A percentile compares a stretch with the other conserved stretches of the same genome.
These are phyloP conservation scores for Sebastes alutus DNA, from an alignment of 2,797 vertebrate genomes.

Conservation along the genomic window DNA sequence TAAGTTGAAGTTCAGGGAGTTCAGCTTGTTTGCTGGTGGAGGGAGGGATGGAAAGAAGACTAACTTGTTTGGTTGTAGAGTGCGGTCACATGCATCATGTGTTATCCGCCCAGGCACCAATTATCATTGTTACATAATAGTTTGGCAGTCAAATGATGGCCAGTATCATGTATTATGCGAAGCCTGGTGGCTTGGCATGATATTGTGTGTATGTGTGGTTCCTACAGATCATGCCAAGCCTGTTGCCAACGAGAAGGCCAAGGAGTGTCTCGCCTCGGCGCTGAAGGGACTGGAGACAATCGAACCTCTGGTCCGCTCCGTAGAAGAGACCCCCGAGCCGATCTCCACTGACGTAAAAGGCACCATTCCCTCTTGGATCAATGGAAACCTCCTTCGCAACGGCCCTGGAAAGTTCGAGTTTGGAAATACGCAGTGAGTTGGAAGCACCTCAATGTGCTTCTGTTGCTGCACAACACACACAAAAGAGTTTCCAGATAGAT, in stretches of 20 bases:
- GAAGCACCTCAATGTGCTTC: neutral
- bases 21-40: neutral
- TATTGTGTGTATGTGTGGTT: neutral
- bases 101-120: neutral
- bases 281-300: slow-evolving; percentile 82
- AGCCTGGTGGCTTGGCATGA: neutral
- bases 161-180: no score
- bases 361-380: slow-evolving; percentile 89
- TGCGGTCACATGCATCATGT: neutral
- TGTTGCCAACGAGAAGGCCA: slow-evolving; percentile 27
- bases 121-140: neutral
- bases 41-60: neutral
- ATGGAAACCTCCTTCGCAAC: slow-evolving; percentile 88
- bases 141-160: neutral
- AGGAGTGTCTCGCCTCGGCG: slow-evolving; percentile 13
- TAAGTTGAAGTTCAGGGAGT: neutral
- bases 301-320: slow-evolving; percentile 79
- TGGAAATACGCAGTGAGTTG: slow-evolving; percentile 88
- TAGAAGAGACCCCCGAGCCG: slow-evolving; percentile 85
- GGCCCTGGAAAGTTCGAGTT: slow-evolving; percentile 96
- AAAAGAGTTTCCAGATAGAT: neutral
- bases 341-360: slow-evolving; percentile 83
- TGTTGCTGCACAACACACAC: neutral
- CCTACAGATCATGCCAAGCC: slow-evolving; percentile 24
- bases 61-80: neutral